Evolutionary conservation across 1,140 invertebrate species (phyloP), one percentile per base, ranked within the genome.

Genomic region (Drosophila kanapiae): DNA sequence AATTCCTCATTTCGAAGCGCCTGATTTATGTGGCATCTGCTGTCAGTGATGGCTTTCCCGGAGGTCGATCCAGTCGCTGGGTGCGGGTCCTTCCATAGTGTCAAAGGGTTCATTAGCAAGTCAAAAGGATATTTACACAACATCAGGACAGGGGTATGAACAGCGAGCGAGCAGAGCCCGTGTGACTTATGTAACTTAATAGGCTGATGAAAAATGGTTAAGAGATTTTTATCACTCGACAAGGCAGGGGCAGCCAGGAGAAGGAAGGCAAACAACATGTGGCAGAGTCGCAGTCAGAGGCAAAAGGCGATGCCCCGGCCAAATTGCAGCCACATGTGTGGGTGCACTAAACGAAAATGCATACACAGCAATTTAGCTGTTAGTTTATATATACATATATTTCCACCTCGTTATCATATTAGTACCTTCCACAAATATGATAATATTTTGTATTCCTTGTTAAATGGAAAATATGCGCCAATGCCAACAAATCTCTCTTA

Each of bases 251-350:
- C 56, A 67, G 58, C 31, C 74, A 51, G 18, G 49, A 14, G 43
- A 54, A 14, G 43, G 69, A 49, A 71, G 40, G 45, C 69, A 65
- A 72, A 79, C 51, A 74, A 72, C 70, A 78, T 77, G 82, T 78
- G 68, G 82, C 78, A 70, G 42, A 75, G 70, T 54, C 71, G 63
- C 14, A 63, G 63, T 29, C 53, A 29, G 16, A 67, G 64, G 64
- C 68, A 72, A 59, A 56, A 72, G 70, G 54, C 70, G 68, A 72
- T 74, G 68, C 37, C 78, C 77, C 70, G 68, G 78, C 78, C 78
- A 85, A 90, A 90, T 91, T 90, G 85, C 72, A 91, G 83, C 71
- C 86, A 90, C 86, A 90, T 85, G 86, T 90, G 85, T 84, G 81
- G 75, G n/a, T 42, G 60, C 58, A 65, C 62, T 27, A 11, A 5